Conservation (phyloP, 2,113 vertebrate genomes). For the Rallus limicola region DNA sequence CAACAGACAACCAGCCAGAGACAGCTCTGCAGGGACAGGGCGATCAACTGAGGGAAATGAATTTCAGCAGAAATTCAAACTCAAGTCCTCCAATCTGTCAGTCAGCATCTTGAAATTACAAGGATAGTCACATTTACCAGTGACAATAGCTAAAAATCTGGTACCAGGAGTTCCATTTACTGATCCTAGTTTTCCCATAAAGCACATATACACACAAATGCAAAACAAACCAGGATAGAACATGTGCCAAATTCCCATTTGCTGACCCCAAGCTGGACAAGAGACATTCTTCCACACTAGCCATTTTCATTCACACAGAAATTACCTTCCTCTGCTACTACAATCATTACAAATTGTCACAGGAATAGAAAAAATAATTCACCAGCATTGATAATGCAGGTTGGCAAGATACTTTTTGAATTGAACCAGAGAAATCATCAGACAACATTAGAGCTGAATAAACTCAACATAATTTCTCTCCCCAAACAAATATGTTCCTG, state of each 20-base stretch:
- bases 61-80: background rate
- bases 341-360: background rate
- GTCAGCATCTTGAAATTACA: background rate
- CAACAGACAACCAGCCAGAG: background rate
- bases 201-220: accelerated
- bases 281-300: background rate
- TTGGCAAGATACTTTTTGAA: background rate
- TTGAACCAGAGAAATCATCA: background rate
- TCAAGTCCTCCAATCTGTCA: background rate
- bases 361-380: background rate
- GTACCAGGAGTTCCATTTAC: background rate
- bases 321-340: background rate
- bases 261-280: background rate
- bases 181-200: background rate
- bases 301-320: background rate
- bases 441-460: background rate
- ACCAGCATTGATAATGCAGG: accelerated
- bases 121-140: background rate
- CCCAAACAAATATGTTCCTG: background rate
- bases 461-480: background rate
- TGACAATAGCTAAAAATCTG: background rate
- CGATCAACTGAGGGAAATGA: background rate
- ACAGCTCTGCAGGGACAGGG: background rate
- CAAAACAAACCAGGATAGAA: background rate
- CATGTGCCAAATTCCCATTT: background rate